Evolutionary conservation across 2,113 vertebrate genomes (phyloP).

Genomic region (Cyphomyrus discorhynchus): DNA sequence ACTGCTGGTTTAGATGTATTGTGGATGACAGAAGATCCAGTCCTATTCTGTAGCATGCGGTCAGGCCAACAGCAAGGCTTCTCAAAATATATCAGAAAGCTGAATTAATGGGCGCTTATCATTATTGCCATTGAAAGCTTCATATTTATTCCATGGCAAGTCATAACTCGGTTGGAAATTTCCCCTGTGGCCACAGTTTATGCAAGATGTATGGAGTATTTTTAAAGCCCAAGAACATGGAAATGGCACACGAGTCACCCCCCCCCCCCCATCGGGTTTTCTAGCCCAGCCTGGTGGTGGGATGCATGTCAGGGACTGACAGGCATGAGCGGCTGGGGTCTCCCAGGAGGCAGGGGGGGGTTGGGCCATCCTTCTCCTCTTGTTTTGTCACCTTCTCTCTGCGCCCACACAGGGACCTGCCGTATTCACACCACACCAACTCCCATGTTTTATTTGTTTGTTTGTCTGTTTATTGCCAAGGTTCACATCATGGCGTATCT

Average conservation of each 20-base stretch:
- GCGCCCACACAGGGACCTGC: background rate
- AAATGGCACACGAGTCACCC: background rate
- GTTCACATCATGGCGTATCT: background rate
- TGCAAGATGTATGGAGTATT: background rate
- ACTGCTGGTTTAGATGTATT: background rate
- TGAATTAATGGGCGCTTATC: background rate
- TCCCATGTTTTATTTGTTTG: background rate
- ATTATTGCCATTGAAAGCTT: background rate
- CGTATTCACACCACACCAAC: constrained; percentile 1
- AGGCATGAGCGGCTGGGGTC: background rate
- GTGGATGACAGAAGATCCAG: background rate
- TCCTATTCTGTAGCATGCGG: background rate
- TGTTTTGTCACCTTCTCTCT: background rate
- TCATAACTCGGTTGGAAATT: background rate
- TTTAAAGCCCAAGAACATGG: background rate
- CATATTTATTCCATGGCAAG: background rate
- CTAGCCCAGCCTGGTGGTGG: background rate
- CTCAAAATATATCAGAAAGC: background rate
- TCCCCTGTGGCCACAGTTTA: background rate
- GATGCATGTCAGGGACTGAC: background rate
- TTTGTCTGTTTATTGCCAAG: background rate
- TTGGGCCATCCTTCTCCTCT: background rate
- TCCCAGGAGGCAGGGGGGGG: background rate
- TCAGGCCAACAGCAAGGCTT: background rate
- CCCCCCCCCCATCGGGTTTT: background rate